phyloP scores from a whole-genome alignment of 37 sponge, comb jelly and placozoan species.

The Hormiphora californensis region DNA sequence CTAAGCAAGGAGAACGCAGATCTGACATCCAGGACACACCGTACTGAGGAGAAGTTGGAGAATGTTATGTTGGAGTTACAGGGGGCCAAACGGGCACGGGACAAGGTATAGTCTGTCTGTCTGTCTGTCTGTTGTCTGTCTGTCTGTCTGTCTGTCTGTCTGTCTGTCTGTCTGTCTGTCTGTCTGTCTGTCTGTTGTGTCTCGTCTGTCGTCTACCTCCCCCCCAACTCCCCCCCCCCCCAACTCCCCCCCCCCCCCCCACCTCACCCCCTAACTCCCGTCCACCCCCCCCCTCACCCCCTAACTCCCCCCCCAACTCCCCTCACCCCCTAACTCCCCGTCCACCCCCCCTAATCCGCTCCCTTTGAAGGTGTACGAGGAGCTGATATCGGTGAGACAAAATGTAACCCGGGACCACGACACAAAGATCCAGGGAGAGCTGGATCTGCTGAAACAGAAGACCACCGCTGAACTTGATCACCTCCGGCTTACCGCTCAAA shows the following conservation, averaged over 20 bases:
- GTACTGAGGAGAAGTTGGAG: constrained; percentile 40
- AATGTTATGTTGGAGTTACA: neutral
- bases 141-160: neutral
- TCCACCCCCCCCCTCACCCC: no score
- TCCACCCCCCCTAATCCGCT: no score
- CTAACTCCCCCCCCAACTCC: no score
- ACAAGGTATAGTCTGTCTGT: neutral
- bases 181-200: no score
- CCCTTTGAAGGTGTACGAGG: constrained; percentile 53
- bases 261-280: no score
- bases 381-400: constrained; percentile 1
- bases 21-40: constrained; percentile 6
- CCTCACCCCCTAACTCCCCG: no score
- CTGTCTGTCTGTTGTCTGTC: neutral
- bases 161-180: neutral
- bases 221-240: no score
- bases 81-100: constrained; percentile 21
- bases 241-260: no score
- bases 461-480: constrained; percentile 4
- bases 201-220: no score
- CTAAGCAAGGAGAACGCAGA: constrained; percentile 5
- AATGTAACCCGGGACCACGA: constrained; percentile 1
- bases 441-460: constrained; percentile 46
- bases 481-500: constrained; percentile 21
- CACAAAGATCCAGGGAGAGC: neutral